phyloP scores from a whole-genome alignment of 1,140 invertebrate genomes.

The Hermatobates lingyangjiaoensis region DNA sequence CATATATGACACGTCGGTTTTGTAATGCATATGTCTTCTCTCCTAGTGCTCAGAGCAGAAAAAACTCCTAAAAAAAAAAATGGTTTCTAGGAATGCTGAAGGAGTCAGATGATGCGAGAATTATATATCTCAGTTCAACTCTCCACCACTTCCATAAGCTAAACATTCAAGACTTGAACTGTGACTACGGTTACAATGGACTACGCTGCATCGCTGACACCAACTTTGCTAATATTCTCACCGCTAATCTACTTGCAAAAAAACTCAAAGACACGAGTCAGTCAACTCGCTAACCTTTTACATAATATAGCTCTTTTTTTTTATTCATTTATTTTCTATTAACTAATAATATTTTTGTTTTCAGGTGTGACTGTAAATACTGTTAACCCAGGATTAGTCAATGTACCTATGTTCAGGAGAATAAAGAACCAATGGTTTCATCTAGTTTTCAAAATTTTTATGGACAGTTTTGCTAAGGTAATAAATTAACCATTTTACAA shows the following conservation, averaged over 20 bases:
- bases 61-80: too few relatives aligned
- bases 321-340: too few relatives aligned
- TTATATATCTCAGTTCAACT: slow-evolving; percentile 3
- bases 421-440: background rate
- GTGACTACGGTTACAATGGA: background rate
- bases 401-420: background rate
- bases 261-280: slow-evolving; percentile 7
- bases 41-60: too few relatives aligned
- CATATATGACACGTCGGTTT: too few relatives aligned
- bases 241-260: slow-evolving; percentile 3
- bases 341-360: slow-evolving; percentile 2
- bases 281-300: background rate
- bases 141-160: slow-evolving; percentile 4
- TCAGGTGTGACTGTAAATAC: slow-evolving; percentile 6
- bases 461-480: slow-evolving; percentile 4
- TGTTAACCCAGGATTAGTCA: slow-evolving; percentile 8
- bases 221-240: slow-evolving; percentile 1
- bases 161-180: background rate
- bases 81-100: background rate
- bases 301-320: background rate
- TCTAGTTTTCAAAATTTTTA: background rate
- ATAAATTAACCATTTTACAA: too few relatives aligned
- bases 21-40: too few relatives aligned
- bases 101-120: background rate
- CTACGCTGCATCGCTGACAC: background rate